Base-by-base conservation (phyloP, 2,888 invertebrate genomes). In the Cetonia aurata region DNA sequence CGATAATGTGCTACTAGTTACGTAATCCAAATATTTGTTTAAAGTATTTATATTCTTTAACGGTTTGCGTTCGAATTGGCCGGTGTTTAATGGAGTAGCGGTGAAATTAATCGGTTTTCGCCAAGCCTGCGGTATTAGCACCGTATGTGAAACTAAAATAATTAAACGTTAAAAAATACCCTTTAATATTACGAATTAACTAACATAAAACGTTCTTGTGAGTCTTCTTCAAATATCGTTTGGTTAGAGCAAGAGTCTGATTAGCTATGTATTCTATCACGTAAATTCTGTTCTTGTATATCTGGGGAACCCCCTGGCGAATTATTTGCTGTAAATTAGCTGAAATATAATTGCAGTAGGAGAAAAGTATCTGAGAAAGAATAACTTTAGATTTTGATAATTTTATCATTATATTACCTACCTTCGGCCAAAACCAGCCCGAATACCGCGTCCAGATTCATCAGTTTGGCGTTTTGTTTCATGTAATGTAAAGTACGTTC, bases 381-480 rank as follows among this genome's bases (percentile, higher is more conserved):
- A n/a, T n/a, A 37, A 37, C 37, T 37, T 37, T 8, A 33, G 6
- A 37, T 37, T 37, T 37, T 37, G 6, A 1, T 8, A 37, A 37
- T 37, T 9, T 37, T 37, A 3, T 10, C 37, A 37, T 33, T n/a
- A n/a, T n/a, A n/a, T n/a, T 19, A 46, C 56, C 73, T 78, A 85
- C 85, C 85, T 81, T 84, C 76, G 0, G 80, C 80, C 8, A 85
- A 75, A 15, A 82, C 80, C 6, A 85, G 72, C 6, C 85, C 84
- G 33, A 83, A 82, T 50, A 80, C 75, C 6, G 80, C 80, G 72
- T 85, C 85, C 1, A 82, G 68, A 74, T 85, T 84, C 78, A 85
- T 79, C 68, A 82, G 79, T 0, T 77, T 69, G 3, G 80, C 74
- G 72, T 84, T 81, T n/a, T 75, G 74, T 10, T 75, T 68, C 73